Evolutionary conservation across 2,797 vertebrate species (phyloP).

Genomic region (Dallia pectoralis): DNA sequence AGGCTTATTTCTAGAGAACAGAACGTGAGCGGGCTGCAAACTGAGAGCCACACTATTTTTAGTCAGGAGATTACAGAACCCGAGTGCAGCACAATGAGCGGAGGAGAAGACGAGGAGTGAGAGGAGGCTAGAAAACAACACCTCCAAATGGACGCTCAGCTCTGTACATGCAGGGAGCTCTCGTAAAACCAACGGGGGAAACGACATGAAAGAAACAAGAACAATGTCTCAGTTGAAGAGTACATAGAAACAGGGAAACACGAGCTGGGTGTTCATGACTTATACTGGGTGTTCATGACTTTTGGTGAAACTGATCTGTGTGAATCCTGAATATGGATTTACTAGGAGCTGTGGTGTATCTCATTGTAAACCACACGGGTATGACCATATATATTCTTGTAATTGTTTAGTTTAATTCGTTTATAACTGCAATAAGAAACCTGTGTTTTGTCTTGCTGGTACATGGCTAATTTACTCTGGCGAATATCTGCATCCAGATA

Average conservation of each 20-base stretch:
- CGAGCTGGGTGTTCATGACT: background rate
- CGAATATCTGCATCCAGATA: too few species aligned
- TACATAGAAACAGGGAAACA: background rate
- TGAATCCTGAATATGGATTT: too few species aligned
- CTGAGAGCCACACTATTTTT: conserved; percentile 48
- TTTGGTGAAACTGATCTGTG: too few species aligned
- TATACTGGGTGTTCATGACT: too few species aligned
- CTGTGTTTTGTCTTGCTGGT: too few species aligned
- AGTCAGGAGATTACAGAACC: conserved; percentile 29
- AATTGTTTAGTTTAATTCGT: too few species aligned
- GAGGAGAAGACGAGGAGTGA: background rate
- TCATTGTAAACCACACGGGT: too few species aligned
- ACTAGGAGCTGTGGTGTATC: too few species aligned
- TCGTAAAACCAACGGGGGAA: background rate
- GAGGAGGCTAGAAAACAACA: background rate
- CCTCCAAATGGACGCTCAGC: background rate
- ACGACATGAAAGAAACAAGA: background rate
- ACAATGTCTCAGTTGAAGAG: background rate
- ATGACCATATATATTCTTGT: too few species aligned
- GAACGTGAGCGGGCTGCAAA: conserved; percentile 9
- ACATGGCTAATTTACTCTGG: too few species aligned
- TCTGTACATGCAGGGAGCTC: background rate
- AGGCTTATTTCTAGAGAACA: conserved; percentile 22
- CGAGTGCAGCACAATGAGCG: conserved; percentile 29
- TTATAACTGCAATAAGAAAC: too few species aligned